phyloP scores from a whole-genome alignment of 1,140 invertebrate genomes.

The Meloidogyne exigua region DNA sequence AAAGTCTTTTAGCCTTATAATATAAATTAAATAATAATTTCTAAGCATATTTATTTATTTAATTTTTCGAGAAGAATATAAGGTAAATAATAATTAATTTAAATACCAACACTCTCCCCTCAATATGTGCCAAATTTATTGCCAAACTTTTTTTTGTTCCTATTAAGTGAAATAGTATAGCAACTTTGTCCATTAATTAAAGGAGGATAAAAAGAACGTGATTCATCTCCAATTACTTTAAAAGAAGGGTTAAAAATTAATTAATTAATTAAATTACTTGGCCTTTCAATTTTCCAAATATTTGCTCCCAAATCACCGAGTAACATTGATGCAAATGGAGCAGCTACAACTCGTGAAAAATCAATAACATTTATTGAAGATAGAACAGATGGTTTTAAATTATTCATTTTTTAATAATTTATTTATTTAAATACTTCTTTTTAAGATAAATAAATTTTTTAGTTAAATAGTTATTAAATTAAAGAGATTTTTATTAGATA shows the following conservation, averaged over 20 bases:
- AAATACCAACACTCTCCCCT: constrained; percentile 74
- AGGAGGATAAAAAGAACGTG: constrained; percentile 87
- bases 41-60: neutral
- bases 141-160: constrained; percentile 93
- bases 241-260: constrained; percentile 7
- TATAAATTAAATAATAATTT: constrained; percentile 61
- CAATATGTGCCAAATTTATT: constrained; percentile 75
- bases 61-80: no score
- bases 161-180: constrained; percentile 84
- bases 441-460: no score
- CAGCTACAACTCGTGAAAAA: constrained; percentile 78
- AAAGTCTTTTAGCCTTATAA: constrained; percentile 65
- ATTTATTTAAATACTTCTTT: no score
- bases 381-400: constrained; percentile 63
- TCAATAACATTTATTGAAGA: constrained; percentile 76
- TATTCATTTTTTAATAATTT: no score
- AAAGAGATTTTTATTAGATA: no score
- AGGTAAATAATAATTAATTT: neutral
- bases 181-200: constrained; percentile 76
- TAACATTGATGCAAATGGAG: constrained; percentile 87
- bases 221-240: constrained; percentile 78
- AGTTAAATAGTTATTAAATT: no score
- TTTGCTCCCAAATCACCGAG: constrained; percentile 89
- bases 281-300: constrained; percentile 76
- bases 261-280: constrained; percentile 53